These are phyloP conservation scores for Saccostrea cuccullata DNA, from an alignment of 1,140 invertebrate genomes.

Conservation along the genomic window DNA sequence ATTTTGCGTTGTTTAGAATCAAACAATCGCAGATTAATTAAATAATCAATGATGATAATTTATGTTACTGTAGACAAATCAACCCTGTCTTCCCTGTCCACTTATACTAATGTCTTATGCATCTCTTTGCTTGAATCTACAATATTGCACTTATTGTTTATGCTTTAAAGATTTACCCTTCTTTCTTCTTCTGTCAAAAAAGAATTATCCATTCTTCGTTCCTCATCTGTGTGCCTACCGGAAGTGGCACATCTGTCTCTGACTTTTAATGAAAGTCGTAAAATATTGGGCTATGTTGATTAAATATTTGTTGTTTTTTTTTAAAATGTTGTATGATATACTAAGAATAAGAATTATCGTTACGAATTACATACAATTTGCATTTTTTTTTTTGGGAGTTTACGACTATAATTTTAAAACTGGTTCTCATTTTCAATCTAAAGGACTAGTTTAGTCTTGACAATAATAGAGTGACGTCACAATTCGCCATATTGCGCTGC, in stretches of 20 bases:
- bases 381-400: neutral
- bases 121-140: neutral
- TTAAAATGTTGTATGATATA: neutral
- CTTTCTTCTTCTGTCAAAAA: constrained; percentile 56
- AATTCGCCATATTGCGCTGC: constrained; percentile 69
- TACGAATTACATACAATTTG: neutral
- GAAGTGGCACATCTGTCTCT: constrained; percentile 50
- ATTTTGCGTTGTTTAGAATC: neutral
- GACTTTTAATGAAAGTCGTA: constrained; percentile 40
- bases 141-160: neutral
- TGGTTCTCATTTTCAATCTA: neutral
- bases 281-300: constrained; percentile 20
- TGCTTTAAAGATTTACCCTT: constrained; percentile 51
- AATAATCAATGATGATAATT: constrained; percentile 35
- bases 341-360: neutral
- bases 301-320: too few relatives aligned
- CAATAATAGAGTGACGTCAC: constrained; percentile 64
- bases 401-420: constrained; percentile 25
- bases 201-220: constrained; percentile 59
- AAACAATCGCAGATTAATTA: neutral
- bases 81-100: neutral
- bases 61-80: neutral
- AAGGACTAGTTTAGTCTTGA: constrained; percentile 40
- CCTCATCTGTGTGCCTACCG: constrained; percentile 40
- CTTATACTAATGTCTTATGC: neutral